Percentiles rank a stretch among this genome's conserved stretches.
phyloP scores from a whole-genome alignment of 2,888 invertebrate species.

The Pandemis corylana region DNA sequence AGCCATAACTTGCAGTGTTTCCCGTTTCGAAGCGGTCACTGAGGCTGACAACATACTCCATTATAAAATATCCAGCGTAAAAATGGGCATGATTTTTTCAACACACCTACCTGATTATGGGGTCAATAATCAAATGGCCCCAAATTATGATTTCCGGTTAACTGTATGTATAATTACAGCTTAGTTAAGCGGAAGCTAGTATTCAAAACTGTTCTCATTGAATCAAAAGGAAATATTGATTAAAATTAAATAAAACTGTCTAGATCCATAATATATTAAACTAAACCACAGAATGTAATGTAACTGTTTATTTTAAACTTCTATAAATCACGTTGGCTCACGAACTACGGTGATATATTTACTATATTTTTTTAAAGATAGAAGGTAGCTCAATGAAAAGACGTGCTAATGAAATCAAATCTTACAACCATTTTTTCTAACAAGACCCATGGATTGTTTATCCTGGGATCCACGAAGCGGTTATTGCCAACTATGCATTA shows the following conservation, averaged over 20 bases:
- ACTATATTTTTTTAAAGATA: background rate
- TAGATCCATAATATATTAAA: background rate
- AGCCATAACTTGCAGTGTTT: constrained; percentile 16
- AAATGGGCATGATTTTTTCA: background rate
- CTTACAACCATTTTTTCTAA: background rate
- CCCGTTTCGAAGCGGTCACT: background rate
- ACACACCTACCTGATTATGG: background rate
- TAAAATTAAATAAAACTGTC: background rate
- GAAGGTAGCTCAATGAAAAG: background rate
- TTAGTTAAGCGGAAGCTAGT: background rate
- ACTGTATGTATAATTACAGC: background rate
- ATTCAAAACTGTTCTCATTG: background rate
- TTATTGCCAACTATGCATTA: too few species aligned
- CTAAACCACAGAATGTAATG: too few species aligned
- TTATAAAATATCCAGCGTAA: background rate
- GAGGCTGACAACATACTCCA: background rate
- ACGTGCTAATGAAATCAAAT: background rate
- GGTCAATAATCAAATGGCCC: background rate
- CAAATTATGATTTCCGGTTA: background rate
- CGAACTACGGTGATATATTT: too few species aligned
- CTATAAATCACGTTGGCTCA: too few species aligned
- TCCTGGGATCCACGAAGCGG: too few species aligned
- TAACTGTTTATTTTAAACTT: too few species aligned
- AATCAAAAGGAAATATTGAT: background rate
- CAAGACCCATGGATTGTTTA: too few species aligned